Evolutionary conservation across 2,888 invertebrate species (phyloP).

Genomic region (Dasypolia templi): DNA sequence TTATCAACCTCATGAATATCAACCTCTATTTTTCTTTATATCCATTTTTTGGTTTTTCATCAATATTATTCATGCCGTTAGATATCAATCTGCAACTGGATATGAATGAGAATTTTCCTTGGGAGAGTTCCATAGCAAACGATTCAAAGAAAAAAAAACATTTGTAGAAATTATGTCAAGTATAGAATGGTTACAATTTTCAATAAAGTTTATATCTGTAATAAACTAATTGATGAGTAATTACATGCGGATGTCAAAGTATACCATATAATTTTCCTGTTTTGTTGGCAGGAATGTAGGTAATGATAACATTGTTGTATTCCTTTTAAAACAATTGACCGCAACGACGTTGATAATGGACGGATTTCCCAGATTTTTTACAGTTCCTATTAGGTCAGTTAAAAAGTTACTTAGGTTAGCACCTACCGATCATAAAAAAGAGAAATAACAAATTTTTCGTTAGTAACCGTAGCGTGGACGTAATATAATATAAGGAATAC

Average conservation of each 20-base stretch:
- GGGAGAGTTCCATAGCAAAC: neutral
- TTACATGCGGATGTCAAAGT: conserved; percentile 13
- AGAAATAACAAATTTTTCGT: neutral
- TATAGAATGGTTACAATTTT: neutral
- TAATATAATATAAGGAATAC: neutral
- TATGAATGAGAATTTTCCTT: neutral
- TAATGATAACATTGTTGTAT: neutral
- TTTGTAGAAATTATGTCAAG: neutral
- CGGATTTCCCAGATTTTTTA: neutral
- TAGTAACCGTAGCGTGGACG: neutral
- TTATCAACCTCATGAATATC: neutral
- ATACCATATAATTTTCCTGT: conserved; percentile 46
- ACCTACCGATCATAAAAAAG: neutral
- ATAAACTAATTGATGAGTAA: conserved; percentile 32
- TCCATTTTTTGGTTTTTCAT: neutral
- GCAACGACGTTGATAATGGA: neutral
- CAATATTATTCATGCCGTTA: neutral
- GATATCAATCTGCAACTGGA: too few species aligned
- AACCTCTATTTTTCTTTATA: neutral
- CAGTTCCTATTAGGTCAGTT: too few species aligned
- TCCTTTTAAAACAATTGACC: neutral
- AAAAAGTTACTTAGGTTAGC: too few species aligned
- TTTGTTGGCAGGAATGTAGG: conserved; percentile 29
- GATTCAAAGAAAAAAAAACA: neutral
- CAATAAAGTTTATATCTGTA: conserved; percentile 5